These are phyloP conservation scores for Thermophis baileyi DNA, from an alignment of 2,113 vertebrate species.

Conservation along the genomic window DNA sequence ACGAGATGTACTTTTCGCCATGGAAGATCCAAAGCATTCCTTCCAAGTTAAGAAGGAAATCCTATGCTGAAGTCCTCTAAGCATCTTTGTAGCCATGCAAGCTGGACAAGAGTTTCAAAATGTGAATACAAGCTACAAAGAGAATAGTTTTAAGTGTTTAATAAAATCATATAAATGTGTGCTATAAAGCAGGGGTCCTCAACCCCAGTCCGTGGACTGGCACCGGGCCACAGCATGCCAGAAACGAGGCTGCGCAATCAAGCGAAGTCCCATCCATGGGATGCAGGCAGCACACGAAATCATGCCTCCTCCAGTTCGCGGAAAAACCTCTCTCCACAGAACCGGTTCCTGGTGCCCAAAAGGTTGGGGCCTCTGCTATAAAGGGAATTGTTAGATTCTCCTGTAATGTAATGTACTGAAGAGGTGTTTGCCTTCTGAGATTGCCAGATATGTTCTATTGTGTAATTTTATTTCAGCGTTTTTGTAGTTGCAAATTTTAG, in stretches of 20 bases:
- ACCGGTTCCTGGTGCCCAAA: too few species aligned
- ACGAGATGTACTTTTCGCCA: not conserved
- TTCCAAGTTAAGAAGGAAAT: not conserved
- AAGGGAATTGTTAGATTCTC: not conserved
- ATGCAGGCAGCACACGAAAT: too few species aligned
- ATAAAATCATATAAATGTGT: not conserved
- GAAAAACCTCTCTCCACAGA: too few species aligned
- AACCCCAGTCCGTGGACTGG: too few species aligned
- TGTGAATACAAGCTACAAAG: not conserved
- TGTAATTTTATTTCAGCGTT: not conserved
- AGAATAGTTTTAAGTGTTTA: not conserved
- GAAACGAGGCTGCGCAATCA: too few species aligned
- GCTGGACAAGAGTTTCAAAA: not conserved
- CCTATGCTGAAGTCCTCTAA: not conserved
- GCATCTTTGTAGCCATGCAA: not conserved
- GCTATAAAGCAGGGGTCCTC: not conserved
- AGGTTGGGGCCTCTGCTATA: not conserved
- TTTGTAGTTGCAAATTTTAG: not conserved
- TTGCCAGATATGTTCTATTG: not conserved
- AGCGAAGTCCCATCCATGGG: too few species aligned
- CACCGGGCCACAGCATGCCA: too few species aligned
- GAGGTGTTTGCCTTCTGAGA: not conserved
- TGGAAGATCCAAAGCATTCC: not conserved
- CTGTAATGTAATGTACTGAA: not conserved
- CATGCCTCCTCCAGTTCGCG: too few species aligned